phyloP scores from a whole-genome alignment of 2,888 invertebrate genomes.

The Macrosiphum euphorbiae region DNA sequence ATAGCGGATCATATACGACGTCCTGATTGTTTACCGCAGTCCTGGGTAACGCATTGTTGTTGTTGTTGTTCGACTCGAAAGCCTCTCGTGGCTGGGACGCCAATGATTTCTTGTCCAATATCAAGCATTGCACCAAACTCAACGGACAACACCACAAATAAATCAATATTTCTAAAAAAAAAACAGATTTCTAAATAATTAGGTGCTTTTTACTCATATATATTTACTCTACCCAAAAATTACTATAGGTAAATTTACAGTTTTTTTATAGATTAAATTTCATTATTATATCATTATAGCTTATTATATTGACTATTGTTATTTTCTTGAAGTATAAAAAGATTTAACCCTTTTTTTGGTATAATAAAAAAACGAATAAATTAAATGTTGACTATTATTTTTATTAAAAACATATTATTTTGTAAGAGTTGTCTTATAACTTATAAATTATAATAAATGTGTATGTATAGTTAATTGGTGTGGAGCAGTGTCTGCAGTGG shows the following conservation, averaged over 20 bases:
- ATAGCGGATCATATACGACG: constrained; percentile 62
- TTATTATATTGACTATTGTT: neutral
- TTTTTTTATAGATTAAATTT: neutral
- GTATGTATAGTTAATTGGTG: neutral
- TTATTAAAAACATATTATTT: neutral
- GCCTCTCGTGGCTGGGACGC: neutral
- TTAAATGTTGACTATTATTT: neutral
- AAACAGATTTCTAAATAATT: neutral
- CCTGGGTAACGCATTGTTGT: constrained; percentile 37
- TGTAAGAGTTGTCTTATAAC: neutral
- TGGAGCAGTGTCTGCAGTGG: too few relatives aligned
- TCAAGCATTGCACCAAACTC: constrained; percentile 65
- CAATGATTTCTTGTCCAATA: constrained; percentile 24
- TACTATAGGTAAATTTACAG: neutral
- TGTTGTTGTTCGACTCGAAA: constrained; percentile 14
- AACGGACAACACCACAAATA: constrained; percentile 66
- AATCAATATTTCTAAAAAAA: constrained; percentile 61
- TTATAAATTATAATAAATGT: neutral
- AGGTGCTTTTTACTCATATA: neutral
- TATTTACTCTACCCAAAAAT: too few relatives aligned
- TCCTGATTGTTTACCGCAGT: constrained; percentile 42
- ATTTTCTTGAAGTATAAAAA: constrained; percentile 2
- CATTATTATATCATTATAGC: neutral
- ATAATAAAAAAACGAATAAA: neutral
- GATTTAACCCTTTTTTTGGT: neutral